These are phyloP conservation scores for Caenorhabditis afra DNA, from an alignment of 2,888 invertebrate genomes.

Conservation along the genomic window DNA sequence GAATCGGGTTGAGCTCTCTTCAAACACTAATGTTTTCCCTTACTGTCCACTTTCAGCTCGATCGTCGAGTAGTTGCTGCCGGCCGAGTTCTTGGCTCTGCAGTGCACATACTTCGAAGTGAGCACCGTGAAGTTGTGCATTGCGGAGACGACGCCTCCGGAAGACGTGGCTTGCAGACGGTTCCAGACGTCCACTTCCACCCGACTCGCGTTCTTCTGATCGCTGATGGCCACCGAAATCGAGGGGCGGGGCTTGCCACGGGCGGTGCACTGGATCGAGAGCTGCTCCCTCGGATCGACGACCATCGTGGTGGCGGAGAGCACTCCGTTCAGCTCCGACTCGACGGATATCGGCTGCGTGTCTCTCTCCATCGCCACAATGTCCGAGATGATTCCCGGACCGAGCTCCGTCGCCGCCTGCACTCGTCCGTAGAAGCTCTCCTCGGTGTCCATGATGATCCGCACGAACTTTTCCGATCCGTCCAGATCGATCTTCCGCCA, in stretches of 20 bases:
- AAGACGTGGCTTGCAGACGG: slow-evolving; percentile 49
- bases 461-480: slow-evolving; percentile 61
- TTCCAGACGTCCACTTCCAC: slow-evolving; percentile 65
- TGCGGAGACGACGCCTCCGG: slow-evolving; percentile 43
- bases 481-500: slow-evolving; percentile 69
- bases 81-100: slow-evolving; percentile 63
- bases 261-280: slow-evolving; percentile 57
- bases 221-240: slow-evolving; percentile 53
- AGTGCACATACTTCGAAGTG: slow-evolving; percentile 62
- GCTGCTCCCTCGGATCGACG: slow-evolving; percentile 54
- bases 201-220: slow-evolving; percentile 43
- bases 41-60: slow-evolving; percentile 61
- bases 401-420: slow-evolving; percentile 66
- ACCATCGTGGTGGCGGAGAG: slow-evolving; percentile 20
- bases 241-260: slow-evolving; percentile 65
- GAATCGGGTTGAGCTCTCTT: neutral
- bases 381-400: slow-evolving; percentile 70
- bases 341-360: slow-evolving; percentile 49
- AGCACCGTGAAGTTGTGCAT: slow-evolving; percentile 55
- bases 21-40: slow-evolving; percentile 4
- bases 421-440: slow-evolving; percentile 67
- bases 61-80: slow-evolving; percentile 63
- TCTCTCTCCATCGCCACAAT: slow-evolving; percentile 67
- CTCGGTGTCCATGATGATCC: slow-evolving; percentile 49
- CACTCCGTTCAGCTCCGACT: slow-evolving; percentile 25